Evolutionary conservation across 2,797 vertebrate species (phyloP).

Genomic region (Coendou prehensilis): DNA sequence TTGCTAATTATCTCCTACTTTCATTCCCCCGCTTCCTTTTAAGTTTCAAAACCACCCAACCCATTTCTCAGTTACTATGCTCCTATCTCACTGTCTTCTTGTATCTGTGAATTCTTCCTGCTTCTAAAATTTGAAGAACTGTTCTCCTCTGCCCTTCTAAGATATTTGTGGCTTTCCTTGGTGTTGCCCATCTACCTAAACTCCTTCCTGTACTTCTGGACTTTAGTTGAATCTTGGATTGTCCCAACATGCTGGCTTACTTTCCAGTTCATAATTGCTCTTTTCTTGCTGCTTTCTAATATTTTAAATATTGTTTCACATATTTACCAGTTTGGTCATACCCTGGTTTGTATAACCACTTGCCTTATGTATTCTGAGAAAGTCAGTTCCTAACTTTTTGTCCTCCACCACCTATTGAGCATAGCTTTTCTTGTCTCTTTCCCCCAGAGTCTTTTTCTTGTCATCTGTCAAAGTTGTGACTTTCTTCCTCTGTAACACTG

Average conservation of each 20-base stretch:
- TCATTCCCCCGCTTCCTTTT: slow-evolving; percentile 26
- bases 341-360: neutral
- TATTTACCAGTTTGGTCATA: neutral
- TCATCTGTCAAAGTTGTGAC: neutral
- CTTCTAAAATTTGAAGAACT: neutral
- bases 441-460: neutral
- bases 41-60: slow-evolving; percentile 48
- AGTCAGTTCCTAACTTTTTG: neutral
- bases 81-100: neutral
- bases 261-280: neutral
- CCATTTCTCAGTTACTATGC: neutral
- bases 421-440: neutral
- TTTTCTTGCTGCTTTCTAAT: neutral
- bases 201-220: neutral
- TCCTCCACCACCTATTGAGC: neutral
- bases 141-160: neutral
- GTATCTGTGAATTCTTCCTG: neutral
- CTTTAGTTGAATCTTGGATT: neutral
- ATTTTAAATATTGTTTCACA: neutral
- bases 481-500: slow-evolving; percentile 3
- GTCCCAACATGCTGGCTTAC: neutral
- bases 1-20: neutral
- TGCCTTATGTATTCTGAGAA: slow-evolving; percentile 8
- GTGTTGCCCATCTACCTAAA: neutral
- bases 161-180: neutral